phyloP scores from a whole-genome alignment of 2,888 invertebrate species.

The Hydroisotoma schaefferi region DNA sequence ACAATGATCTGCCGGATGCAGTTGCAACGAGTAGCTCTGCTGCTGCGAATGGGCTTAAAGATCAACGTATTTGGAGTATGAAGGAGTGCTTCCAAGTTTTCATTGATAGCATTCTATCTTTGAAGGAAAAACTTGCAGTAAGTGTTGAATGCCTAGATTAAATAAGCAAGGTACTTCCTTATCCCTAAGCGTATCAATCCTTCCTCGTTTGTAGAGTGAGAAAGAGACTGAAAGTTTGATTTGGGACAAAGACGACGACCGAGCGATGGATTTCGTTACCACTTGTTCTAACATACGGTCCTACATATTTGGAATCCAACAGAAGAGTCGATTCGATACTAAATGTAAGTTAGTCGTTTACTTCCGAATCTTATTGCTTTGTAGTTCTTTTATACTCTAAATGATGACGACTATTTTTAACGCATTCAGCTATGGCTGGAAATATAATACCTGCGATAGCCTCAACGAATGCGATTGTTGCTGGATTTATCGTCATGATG shows the following conservation, averaged over 20 bases:
- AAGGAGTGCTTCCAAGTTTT: constrained; percentile 71
- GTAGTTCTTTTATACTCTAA: background rate
- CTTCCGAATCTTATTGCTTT: constrained; percentile 8
- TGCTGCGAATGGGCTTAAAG: constrained; percentile 57
- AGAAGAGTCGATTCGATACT: constrained; percentile 85
- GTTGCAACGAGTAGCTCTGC: constrained; percentile 57
- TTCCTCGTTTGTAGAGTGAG: constrained; percentile 40
- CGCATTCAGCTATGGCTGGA: constrained; percentile 84
- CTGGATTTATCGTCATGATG: constrained; percentile 89
- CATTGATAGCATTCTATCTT: constrained; percentile 62
- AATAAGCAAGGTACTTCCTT: background rate
- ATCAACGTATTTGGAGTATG: constrained; percentile 76
- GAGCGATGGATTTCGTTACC: constrained; percentile 93
- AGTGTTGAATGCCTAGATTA: background rate
- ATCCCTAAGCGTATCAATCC: constrained; percentile 35
- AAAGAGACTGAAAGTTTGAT: constrained; percentile 65
- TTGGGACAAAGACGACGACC: constrained; percentile 97
- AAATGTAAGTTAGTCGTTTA: constrained; percentile 68
- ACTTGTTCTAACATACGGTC: constrained; percentile 91
- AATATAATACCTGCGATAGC: constrained; percentile 99
- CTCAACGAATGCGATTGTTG: constrained; percentile 96
- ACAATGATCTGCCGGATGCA: constrained; percentile 61
- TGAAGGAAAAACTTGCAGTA: constrained; percentile 60
- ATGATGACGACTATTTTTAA: background rate
- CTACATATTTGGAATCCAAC: constrained; percentile 80